A percentile compares a stretch with the other conserved stretches of the same genome.
These are phyloP conservation scores for Apis dorsata DNA, from an alignment of 1,140 invertebrate species.

Conservation along the genomic window DNA sequence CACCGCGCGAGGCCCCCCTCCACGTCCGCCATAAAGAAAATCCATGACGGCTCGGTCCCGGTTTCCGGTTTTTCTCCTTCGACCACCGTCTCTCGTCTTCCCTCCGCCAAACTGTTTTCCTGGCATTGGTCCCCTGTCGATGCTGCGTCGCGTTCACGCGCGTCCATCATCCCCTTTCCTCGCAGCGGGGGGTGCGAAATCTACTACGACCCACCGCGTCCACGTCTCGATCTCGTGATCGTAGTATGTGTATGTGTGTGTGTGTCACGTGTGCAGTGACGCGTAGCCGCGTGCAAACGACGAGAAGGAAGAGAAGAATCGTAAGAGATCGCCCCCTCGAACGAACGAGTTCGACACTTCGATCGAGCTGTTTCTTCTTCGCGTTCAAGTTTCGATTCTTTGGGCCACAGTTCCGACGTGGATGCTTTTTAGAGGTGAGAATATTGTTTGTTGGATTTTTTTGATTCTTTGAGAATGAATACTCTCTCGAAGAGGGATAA, in stretches of 20 bases:
- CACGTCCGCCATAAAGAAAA: conserved; percentile 69
- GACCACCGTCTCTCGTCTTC: conserved; percentile 33
- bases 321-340: conserved; percentile 17
- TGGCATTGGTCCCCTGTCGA: conserved; percentile 52
- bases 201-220: conserved; percentile 32
- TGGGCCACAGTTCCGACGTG: not conserved
- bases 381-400: not conserved
- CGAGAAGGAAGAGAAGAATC: conserved; percentile 1
- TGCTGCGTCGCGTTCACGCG: conserved; percentile 19
- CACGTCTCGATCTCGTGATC: not conserved
- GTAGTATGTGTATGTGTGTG: not conserved
- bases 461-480: too few relatives aligned
- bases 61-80: conserved; percentile 64
- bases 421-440: not conserved
- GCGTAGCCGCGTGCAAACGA: too few relatives aligned
- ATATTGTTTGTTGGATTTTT: too few relatives aligned
- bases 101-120: conserved; percentile 49
- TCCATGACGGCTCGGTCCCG: conserved; percentile 60
- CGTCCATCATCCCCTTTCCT: conserved; percentile 59
- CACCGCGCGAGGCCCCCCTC: conserved; percentile 55
- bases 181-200: conserved; percentile 49
- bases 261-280: too few relatives aligned
- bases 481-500: too few relatives aligned
- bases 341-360: conserved; percentile 5
- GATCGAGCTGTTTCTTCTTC: conserved; percentile 1